Percentiles rank a stretch among this genome's conserved stretches.
Conservation (phyloP, 2,888 invertebrate species). For the Parapristionchus giblindavisi region DNA sequence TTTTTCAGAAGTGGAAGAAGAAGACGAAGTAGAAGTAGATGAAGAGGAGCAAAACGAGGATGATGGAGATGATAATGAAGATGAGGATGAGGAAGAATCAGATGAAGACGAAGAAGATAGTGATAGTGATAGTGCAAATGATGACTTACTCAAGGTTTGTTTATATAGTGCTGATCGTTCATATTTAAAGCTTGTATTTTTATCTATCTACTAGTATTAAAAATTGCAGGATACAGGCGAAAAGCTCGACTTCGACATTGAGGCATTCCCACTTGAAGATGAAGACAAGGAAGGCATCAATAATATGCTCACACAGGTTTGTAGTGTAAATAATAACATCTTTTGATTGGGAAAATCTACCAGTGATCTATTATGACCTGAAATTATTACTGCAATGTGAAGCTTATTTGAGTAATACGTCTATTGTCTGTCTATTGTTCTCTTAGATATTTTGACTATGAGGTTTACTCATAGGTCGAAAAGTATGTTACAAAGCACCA, state of each 20-base stretch:
- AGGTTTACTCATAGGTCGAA: no score
- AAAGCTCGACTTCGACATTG: slow-evolving; percentile 60
- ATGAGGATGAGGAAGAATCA: slow-evolving; percentile 36
- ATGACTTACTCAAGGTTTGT: slow-evolving; percentile 30
- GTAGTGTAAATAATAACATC: not conserved
- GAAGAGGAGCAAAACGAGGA: slow-evolving; percentile 31
- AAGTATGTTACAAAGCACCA: no score
- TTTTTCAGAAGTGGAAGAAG: slow-evolving; percentile 19
- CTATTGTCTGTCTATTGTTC: no score
- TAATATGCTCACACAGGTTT: slow-evolving; percentile 62
- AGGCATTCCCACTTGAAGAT: slow-evolving; percentile 59
- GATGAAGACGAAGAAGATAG: slow-evolving; percentile 42
- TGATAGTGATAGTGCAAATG: slow-evolving; percentile 43
- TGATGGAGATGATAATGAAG: not conserved
- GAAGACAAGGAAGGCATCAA: slow-evolving; percentile 59
- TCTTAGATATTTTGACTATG: no score
- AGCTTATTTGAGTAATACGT: no score
- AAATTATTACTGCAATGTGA: no score
- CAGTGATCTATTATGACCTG: no score
- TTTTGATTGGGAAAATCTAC: no score
- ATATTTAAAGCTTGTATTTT: no score
- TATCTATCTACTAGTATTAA: no score
- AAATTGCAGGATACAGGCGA: slow-evolving; percentile 40
- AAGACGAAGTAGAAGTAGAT: slow-evolving; percentile 39
- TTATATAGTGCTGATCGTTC: not conserved